A percentile compares a stretch with the other conserved stretches of the same genome.
These are phyloP conservation scores for Darevskia nairensis DNA, from an alignment of 2,797 vertebrate species.

Conservation along the genomic window DNA sequence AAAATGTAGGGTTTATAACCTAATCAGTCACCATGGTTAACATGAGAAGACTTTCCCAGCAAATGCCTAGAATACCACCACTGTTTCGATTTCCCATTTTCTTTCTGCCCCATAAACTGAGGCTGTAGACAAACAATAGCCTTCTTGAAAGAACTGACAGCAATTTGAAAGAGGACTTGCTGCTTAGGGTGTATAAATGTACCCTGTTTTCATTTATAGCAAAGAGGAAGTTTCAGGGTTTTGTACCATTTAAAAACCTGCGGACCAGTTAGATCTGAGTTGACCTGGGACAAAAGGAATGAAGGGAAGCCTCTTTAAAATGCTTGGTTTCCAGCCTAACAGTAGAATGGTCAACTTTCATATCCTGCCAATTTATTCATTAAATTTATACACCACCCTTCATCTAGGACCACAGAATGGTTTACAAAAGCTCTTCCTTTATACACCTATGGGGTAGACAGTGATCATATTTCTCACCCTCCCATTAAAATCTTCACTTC, in stretches of 20 bases:
- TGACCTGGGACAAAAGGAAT: neutral
- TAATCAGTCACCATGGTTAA: slow-evolving; percentile 20
- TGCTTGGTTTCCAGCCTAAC: neutral
- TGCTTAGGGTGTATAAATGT: neutral
- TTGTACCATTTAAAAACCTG: neutral
- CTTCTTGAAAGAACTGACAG: neutral
- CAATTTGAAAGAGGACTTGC: neutral
- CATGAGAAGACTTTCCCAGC: neutral
- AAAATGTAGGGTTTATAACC: slow-evolving; percentile 5
- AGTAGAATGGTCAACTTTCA: neutral
- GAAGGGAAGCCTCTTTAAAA: neutral
- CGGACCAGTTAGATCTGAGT: neutral
- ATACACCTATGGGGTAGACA: neutral
- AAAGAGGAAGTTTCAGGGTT: neutral
- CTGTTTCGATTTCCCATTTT: slow-evolving; percentile 9
- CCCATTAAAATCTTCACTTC: neutral
- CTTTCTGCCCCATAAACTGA: neutral
- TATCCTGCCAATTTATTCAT: neutral
- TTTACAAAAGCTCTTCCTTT: too few species aligned
- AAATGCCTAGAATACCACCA: neutral
- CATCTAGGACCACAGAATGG: too few species aligned
- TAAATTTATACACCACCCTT: too few species aligned
- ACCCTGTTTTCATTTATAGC: neutral
- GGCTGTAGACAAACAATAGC: neutral
- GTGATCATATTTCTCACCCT: neutral